Evolutionary conservation across 2,113 vertebrate species (phyloP).

Genomic region (Menidia beryllina): DNA sequence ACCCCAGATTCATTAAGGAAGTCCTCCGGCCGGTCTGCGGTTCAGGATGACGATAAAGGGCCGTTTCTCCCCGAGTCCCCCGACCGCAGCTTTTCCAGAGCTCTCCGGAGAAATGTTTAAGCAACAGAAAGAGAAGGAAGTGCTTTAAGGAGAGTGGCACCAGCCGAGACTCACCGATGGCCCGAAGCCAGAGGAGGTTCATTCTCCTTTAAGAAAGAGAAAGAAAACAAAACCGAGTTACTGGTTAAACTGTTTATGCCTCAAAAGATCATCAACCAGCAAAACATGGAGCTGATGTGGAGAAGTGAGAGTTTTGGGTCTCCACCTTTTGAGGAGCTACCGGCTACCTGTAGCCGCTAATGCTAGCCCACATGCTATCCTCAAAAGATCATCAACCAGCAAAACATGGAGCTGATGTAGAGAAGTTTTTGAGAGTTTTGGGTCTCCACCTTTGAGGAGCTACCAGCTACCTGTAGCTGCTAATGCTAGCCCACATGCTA

Average conservation of each 20-base stretch:
- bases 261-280: not conserved
- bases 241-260: not conserved
- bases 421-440: no score
- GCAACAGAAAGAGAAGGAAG: slow-evolving; percentile 21
- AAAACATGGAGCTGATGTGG: not conserved
- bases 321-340: no score
- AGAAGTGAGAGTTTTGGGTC: no score
- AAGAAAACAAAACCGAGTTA: not conserved
- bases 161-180: slow-evolving; percentile 6
- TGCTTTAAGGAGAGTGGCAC: slow-evolving; percentile 7
- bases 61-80: slow-evolving; percentile 46
- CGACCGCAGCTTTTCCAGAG: slow-evolving; percentile 32
- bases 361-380: no score
- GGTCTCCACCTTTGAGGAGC: no score
- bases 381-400: not conserved
- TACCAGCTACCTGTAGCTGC: no score
- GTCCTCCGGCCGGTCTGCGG: slow-evolving; percentile 46
- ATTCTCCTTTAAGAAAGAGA: not conserved
- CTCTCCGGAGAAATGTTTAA: slow-evolving; percentile 12
- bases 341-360: no score
- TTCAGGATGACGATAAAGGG: slow-evolving; percentile 46
- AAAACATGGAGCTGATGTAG: not conserved
- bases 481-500: no score
- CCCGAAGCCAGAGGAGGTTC: not conserved
- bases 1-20: slow-evolving; percentile 65